A percentile compares a stretch with the other conserved stretches of the same genome.
Conservation (phyloP, 2,113 vertebrate species). For the Eolophus roseicapilla region DNA sequence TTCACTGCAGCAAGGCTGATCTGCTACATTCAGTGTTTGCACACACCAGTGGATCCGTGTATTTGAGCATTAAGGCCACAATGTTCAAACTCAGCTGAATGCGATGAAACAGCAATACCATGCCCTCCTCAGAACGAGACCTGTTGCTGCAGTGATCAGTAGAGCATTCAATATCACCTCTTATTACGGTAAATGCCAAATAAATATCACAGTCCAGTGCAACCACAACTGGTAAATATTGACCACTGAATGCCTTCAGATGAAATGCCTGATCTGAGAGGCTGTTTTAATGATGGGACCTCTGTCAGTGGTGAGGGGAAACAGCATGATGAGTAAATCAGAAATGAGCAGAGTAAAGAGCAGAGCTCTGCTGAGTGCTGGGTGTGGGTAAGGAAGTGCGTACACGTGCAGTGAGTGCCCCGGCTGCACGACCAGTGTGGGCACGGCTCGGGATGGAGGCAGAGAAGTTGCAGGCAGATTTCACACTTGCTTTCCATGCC, state of each 20-base stretch:
- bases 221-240: neutral
- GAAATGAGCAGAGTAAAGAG: neutral
- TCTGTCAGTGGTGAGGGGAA: neutral
- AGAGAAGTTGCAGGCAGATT: neutral
- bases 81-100: neutral
- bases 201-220: neutral
- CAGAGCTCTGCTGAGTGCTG: neutral
- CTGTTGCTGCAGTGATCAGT: neutral
- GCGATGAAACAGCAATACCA: neutral
- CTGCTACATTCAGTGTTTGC: neutral
- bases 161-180: neutral
- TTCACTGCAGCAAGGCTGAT: neutral
- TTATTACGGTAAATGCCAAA: neutral
- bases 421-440: fast-evolving
- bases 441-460: fast-evolving
- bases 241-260: neutral
- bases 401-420: fast-evolving
- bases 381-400: fast-evolving
- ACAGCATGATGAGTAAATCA: neutral
- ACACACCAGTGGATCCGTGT: neutral
- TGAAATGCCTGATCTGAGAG: neutral
- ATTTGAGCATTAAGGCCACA: neutral
- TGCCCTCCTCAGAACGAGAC: neutral
- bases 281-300: neutral
- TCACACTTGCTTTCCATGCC: neutral